A percentile compares a stretch with the other conserved stretches of the same genome.
phyloP scores from a whole-genome alignment of 2,797 vertebrate genomes.

The Pseudochromis fuscus region DNA sequence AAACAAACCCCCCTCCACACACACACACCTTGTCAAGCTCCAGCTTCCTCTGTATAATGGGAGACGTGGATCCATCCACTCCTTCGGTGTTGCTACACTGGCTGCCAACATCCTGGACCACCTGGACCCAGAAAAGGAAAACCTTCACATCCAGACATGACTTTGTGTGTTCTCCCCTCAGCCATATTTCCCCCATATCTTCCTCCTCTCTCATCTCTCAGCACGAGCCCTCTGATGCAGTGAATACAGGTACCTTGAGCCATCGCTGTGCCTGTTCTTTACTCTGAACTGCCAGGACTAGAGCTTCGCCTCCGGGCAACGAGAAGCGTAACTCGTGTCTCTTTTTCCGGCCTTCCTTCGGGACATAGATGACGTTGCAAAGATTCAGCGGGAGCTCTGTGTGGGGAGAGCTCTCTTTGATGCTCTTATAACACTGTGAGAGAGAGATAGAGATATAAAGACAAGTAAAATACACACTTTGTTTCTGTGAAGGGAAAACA shows the following conservation, averaged over 20 bases:
- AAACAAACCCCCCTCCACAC: constrained; percentile 1
- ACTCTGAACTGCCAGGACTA: constrained; percentile 96
- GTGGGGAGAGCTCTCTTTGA: constrained; percentile 93
- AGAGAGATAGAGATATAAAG: neutral
- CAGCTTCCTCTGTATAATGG: constrained; percentile 90
- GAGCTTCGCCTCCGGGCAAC: constrained; percentile 89
- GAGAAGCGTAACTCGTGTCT: constrained; percentile 96
- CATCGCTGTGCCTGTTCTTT: constrained; percentile 97
- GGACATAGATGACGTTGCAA: constrained; percentile 93
- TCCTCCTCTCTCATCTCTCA: neutral
- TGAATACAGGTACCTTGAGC: constrained; percentile 89
- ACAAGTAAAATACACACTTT: neutral
- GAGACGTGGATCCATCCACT: constrained; percentile 87
- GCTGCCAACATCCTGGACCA: constrained; percentile 91
- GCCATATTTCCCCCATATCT: neutral
- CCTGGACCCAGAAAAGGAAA: constrained; percentile 78
- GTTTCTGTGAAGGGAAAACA: neutral
- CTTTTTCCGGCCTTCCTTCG: constrained; percentile 96
- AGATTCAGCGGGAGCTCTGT: constrained; percentile 89
- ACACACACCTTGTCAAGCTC: constrained; percentile 94
- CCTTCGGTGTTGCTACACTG: constrained; percentile 78
- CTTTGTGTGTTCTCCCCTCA: neutral
- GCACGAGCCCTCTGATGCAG: neutral
- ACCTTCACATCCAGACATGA: constrained; percentile 14
- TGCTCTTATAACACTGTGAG: constrained; percentile 95